Evolutionary conservation across 2,888 invertebrate species (phyloP), one percentile per base, ranked within the genome.

Genomic region (Stenolophus ochropezus): DNA sequence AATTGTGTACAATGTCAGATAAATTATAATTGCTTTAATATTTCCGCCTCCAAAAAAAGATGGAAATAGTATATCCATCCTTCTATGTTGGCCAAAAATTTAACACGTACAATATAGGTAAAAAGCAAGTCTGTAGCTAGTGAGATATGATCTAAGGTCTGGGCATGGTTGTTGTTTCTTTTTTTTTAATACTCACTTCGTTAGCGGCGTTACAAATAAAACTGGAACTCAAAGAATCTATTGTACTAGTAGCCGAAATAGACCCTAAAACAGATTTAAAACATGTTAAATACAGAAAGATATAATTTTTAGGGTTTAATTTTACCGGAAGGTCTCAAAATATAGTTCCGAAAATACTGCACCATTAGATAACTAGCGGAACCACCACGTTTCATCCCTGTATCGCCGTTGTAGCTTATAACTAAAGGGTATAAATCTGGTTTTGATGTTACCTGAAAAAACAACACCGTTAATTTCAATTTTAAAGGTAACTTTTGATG

Each of bases 341-440:
- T 94, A 87, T 94, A 94, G 89, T 95, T 95, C 84, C 95, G 92
- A 90, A 95, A 94, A 89, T 95, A 96, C 86, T 96, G 96, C 85
- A 96, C 96, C 93, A 96, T 96, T 74, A 96, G 91, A 87, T 94
- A 95, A 86, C 94, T 95, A 56, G 95, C 93, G 83, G 94, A 93
- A 42, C 91, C 90, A 87, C 93, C 94, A 83, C 93, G 94, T 86
- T 90, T 90, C 82, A 89, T 87, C 71, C 93, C 93, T 8, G 93
- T 92, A 86, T 94, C 94, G 65, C 93, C 93, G 85, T 94, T 93
- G 88, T 93, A 96, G 73, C 95, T 95, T 86, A 96, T 96, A 73
- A 96, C 96, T 82, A 96, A 89, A 1, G 96, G 96, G 87, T 96
- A 96, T 6, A 96, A 90, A 87, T 96, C 96, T 6, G 96, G 96